Conservation (phyloP, 2,797 vertebrate species). For the Coreius guichenoti region DNA sequence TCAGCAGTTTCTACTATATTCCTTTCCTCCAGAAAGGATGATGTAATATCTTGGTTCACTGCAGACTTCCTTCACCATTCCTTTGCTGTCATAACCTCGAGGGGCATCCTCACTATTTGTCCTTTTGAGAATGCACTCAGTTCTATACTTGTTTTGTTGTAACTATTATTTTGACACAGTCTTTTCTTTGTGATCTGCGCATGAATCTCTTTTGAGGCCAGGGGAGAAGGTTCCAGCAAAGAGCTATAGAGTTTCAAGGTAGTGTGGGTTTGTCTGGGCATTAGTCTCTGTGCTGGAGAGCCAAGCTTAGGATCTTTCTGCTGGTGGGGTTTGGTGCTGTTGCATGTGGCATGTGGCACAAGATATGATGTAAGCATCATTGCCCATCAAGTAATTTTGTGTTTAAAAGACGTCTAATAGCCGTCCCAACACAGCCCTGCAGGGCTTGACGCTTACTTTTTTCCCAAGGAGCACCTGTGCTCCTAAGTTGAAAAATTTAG, state of each 20-base stretch:
- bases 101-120: slow-evolving; percentile 35
- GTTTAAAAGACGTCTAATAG: too few relatives aligned
- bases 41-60: slow-evolving; percentile 1
- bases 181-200: slow-evolving; percentile 31
- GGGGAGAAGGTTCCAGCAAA: slow-evolving; percentile 5
- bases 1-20: slow-evolving; percentile 21
- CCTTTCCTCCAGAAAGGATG: slow-evolving; percentile 5
- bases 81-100: slow-evolving; percentile 9
- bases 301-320: slow-evolving; percentile 32
- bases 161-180: not conserved
- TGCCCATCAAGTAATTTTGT: too few relatives aligned
- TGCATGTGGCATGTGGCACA: slow-evolving; percentile 42
- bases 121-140: not conserved
- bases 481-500: too few relatives aligned
- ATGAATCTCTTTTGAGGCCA: not conserved
- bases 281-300: slow-evolving; percentile 33
- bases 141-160: slow-evolving; percentile 19
- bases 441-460: too few relatives aligned
- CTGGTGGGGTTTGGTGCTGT: slow-evolving; percentile 33
- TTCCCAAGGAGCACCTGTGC: too few relatives aligned
- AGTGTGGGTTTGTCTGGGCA: slow-evolving; percentile 21
- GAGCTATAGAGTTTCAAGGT: slow-evolving; percentile 22
- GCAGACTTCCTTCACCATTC: slow-evolving; percentile 6
- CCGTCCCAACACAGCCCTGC: too few relatives aligned
- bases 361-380: not conserved